A percentile compares a stretch with the other conserved stretches of the same genome.
phyloP scores from a whole-genome alignment of 2,888 invertebrate genomes.

The Archips crataeganus region DNA sequence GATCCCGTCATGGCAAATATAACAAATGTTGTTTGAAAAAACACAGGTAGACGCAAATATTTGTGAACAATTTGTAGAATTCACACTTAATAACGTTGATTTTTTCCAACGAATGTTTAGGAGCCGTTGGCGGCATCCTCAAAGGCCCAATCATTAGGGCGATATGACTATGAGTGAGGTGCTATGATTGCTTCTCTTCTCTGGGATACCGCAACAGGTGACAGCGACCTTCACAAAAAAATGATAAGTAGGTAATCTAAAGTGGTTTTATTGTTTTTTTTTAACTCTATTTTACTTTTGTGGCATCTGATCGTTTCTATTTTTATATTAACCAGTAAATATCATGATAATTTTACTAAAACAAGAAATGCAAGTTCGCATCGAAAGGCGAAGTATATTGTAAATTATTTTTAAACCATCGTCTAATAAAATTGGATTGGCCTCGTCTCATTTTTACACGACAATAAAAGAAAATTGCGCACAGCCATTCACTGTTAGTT shows the following conservation, averaged over 20 bases:
- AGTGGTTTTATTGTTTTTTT: slow-evolving; percentile 45
- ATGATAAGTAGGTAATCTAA: slow-evolving; percentile 45
- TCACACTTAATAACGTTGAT: slow-evolving; percentile 82
- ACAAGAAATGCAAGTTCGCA: not conserved
- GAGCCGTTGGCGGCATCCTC: slow-evolving; percentile 61
- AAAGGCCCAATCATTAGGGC: slow-evolving; percentile 74
- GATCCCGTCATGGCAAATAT: slow-evolving; percentile 77
- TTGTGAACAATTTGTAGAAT: slow-evolving; percentile 84
- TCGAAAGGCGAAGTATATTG: not conserved
- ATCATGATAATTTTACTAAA: not conserved
- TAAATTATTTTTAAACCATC: not conserved
- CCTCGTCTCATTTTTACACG: not conserved
- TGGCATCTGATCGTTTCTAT: slow-evolving; percentile 10
- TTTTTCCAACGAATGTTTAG: slow-evolving; percentile 62
- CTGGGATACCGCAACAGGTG: slow-evolving; percentile 70
- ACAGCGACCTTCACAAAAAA: slow-evolving; percentile 54
- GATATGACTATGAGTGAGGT: slow-evolving; percentile 56
- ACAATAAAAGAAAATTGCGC: not conserved
- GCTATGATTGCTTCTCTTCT: slow-evolving; percentile 71
- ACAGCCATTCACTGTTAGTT: not conserved
- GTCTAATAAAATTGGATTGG: not conserved
- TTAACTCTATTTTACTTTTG: slow-evolving; percentile 23
- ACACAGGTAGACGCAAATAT: slow-evolving; percentile 85
- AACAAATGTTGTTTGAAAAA: slow-evolving; percentile 72
- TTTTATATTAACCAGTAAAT: slow-evolving; percentile 14